These are phyloP conservation scores for Aleiodes leptofemur DNA, from an alignment of 2,888 invertebrate genomes.

Conservation along the genomic window DNA sequence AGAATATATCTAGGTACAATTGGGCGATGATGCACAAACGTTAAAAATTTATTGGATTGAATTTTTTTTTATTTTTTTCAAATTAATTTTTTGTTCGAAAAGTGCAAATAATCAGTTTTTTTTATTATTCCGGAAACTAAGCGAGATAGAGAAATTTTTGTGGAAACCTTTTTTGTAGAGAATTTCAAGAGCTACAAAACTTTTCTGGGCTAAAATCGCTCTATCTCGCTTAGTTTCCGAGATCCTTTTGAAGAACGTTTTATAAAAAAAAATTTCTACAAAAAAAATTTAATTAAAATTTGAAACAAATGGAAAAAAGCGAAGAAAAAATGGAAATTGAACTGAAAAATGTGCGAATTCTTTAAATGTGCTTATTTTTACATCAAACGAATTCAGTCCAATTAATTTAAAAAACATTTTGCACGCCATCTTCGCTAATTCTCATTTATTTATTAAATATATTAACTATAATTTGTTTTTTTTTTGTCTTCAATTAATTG, in stretches of 20 bases:
- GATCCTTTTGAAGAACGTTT: too few species aligned
- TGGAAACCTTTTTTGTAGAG: too few species aligned
- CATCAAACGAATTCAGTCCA: slow-evolving; percentile 29
- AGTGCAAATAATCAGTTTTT: too few species aligned
- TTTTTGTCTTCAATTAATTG: slow-evolving; percentile 42
- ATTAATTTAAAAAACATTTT: slow-evolving; percentile 46
- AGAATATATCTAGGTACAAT: slow-evolving; percentile 70
- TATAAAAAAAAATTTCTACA: too few species aligned
- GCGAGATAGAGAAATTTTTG: too few species aligned
- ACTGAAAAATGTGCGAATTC: slow-evolving; percentile 21
- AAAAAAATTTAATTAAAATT: neutral
- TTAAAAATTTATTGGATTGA: slow-evolving; percentile 58
- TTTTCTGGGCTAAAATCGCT: too few species aligned
- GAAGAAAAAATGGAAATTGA: neutral
- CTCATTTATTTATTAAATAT: slow-evolving; percentile 37
- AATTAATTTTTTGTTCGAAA: too few species aligned
- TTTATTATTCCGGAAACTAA: too few species aligned
- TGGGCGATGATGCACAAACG: slow-evolving; percentile 55
- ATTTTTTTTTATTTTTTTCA: slow-evolving; percentile 26
- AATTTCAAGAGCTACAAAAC: too few species aligned
- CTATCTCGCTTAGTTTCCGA: too few species aligned
- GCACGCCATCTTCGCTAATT: slow-evolving; percentile 56
- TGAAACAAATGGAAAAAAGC: neutral
- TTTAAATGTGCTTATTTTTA: slow-evolving; percentile 32
- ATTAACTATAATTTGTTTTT: slow-evolving; percentile 50